These are phyloP conservation scores for Solen grandis DNA, from an alignment of 1,140 invertebrate species.

Conservation along the genomic window DNA sequence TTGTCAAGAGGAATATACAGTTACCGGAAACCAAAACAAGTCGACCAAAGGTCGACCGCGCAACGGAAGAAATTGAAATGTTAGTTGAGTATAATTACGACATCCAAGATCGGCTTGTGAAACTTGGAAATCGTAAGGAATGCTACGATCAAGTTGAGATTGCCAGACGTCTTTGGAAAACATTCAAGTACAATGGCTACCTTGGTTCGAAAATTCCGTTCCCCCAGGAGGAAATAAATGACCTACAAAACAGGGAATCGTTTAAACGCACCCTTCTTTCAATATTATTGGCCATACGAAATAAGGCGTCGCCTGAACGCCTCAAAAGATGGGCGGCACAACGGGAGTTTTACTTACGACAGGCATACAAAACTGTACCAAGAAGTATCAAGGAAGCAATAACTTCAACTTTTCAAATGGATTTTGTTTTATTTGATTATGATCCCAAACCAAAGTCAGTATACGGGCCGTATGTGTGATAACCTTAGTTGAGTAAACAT, in stretches of 20 bases:
- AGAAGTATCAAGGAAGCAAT: background rate
- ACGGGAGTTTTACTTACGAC: background rate
- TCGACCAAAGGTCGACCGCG: background rate
- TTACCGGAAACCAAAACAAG: background rate
- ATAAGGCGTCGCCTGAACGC: background rate
- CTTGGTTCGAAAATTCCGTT: conserved; percentile 14
- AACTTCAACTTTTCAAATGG: background rate
- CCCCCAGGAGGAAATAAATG: conserved; percentile 21
- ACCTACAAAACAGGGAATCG: conserved; percentile 4
- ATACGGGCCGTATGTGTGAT: too few relatives aligned
- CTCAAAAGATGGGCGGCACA: conserved; percentile 31
- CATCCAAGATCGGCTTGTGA: background rate
- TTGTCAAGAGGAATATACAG: conserved; percentile 1
- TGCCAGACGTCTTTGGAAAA: conserved; percentile 11
- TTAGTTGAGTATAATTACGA: conserved; percentile 36
- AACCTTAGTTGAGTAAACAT: too few relatives aligned
- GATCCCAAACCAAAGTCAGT: conserved; percentile 9
- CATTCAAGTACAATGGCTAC: conserved; percentile 45
- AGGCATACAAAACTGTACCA: conserved; percentile 29
- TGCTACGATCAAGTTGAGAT: conserved; percentile 26
- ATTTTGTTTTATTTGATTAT: conserved; percentile 41
- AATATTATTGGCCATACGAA: conserved; percentile 6
- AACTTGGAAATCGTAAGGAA: conserved; percentile 6
- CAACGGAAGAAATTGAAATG: conserved; percentile 16
- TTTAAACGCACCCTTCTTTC: conserved; percentile 18